Evolutionary conservation across 2,113 vertebrate genomes (phyloP), one percentile per base, ranked within the genome.

Genomic region (Dinomys branickii): DNA sequence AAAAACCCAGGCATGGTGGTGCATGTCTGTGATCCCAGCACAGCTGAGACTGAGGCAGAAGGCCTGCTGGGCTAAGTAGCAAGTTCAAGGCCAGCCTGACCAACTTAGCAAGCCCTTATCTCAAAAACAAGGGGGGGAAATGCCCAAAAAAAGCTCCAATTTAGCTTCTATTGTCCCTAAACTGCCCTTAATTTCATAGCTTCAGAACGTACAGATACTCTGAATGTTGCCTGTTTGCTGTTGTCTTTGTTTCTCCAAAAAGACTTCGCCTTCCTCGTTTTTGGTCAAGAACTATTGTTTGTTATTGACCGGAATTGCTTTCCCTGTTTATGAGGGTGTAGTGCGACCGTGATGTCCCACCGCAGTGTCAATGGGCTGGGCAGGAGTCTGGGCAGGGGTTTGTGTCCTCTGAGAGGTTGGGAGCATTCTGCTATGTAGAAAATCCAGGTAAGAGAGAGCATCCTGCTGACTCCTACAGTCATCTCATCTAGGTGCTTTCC

Each of bases 361-460:
- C 47, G 41, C 44, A 28, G 24, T 86, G 71, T 10, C 35, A 69
- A 54, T n/a, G 35, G 69, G 82, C 20, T 35, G 77, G 17, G 12
- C 33, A 83, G 81, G 69, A 28, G 16, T 87, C 75, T 6, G 5
- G 56, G 56, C 50, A 88, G 50, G n/a, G 6, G 20, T 50, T 67
- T 63, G 52, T 88, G 80, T 94, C 87, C 73, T 61, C 44, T 94
- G 78, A 88, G 87, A 91, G 90, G 80, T 94, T 50, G 56, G 28
- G 67, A 17, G 59, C 35, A 20, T 85, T 86, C 7, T 19, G 33
- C n/a, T 88, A 47, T 50, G 33, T 65, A 92, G 59, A 75, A 61
- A 81, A 65, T 93, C 47, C 61, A 85, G 41, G 35, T 73, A 35
- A 87, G 58, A 65, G 59, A 87, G 67, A 20, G n/a, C 35, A 26